These are phyloP conservation scores for Ophiodon elongatus DNA, from an alignment of 2,113 vertebrate species.

Conservation along the genomic window DNA sequence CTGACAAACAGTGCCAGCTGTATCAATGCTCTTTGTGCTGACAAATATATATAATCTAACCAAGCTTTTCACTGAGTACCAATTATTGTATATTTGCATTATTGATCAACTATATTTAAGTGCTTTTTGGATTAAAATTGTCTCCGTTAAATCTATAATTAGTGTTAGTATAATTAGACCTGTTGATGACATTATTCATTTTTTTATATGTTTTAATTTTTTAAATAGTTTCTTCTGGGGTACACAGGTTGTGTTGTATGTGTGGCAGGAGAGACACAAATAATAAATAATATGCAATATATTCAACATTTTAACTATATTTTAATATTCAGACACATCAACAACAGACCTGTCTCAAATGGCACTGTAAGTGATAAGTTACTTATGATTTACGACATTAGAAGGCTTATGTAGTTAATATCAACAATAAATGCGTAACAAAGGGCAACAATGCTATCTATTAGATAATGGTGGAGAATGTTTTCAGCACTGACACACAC, in stretches of 20 bases:
- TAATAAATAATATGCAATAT: neutral
- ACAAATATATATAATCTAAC: constrained; percentile 33
- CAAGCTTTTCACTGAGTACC: constrained; percentile 29
- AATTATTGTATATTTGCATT: constrained; percentile 44
- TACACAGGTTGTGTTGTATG: neutral
- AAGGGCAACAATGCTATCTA: neutral
- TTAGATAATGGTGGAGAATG: neutral
- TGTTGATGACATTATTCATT: constrained; percentile 12
- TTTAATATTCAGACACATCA: neutral
- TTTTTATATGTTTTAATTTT: neutral
- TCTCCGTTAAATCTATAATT: constrained; percentile 22
- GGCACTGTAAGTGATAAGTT: neutral
- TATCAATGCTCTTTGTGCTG: neutral
- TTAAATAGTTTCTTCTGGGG: neutral
- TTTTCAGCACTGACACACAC: neutral
- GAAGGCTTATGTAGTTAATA: neutral
- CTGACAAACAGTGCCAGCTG: neutral
- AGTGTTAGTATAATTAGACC: constrained; percentile 13
- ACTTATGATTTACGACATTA: neutral
- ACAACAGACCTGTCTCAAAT: neutral
- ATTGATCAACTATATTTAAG: constrained; percentile 43
- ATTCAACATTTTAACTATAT: neutral
- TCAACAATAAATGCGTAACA: neutral
- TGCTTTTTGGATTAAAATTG: constrained; percentile 25
- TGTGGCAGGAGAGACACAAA: neutral